These are phyloP conservation scores for Platypus cylindrus DNA, from an alignment of 2,888 invertebrate genomes.

Conservation along the genomic window DNA sequence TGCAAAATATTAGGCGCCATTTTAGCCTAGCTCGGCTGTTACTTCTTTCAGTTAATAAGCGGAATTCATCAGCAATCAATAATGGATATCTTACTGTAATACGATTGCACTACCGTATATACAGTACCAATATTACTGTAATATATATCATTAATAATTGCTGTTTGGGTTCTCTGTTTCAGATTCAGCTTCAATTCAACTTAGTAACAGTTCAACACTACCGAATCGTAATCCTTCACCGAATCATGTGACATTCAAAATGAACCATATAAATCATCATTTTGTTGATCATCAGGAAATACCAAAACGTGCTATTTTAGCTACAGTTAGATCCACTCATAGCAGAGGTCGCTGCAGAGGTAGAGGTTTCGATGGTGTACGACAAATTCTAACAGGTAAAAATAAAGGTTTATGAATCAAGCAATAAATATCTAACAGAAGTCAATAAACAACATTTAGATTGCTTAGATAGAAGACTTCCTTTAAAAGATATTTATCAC, in stretches of 20 bases:
- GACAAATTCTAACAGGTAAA: conserved; percentile 36
- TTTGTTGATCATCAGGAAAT: conserved; percentile 26
- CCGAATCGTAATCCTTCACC: conserved; percentile 24
- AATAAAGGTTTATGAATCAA: neutral
- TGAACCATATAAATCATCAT: conserved; percentile 16
- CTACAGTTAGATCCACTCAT: conserved; percentile 32
- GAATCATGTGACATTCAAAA: conserved; percentile 26
- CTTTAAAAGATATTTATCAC: neutral
- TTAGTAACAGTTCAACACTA: conserved; percentile 22
- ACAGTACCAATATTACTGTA: no score
- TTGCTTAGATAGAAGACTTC: no score
- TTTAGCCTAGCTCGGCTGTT: no score
- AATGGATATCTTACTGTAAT: neutral
- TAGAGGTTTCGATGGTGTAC: conserved; percentile 25
- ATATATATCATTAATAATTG: no score
- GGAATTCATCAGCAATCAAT: no score
- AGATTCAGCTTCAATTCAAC: conserved; percentile 29
- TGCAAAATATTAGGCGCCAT: no score
- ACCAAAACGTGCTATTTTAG: conserved; percentile 31
- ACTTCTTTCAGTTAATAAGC: no score
- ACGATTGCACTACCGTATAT: no score
- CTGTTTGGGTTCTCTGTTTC: no score
- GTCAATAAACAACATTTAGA: neutral
- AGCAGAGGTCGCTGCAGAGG: conserved; percentile 31
- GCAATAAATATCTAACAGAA: neutral